Evolutionary conservation across 2,888 invertebrate species (phyloP), one percentile per base, ranked within the genome.

Genomic region (Bellardia pandia): DNA sequence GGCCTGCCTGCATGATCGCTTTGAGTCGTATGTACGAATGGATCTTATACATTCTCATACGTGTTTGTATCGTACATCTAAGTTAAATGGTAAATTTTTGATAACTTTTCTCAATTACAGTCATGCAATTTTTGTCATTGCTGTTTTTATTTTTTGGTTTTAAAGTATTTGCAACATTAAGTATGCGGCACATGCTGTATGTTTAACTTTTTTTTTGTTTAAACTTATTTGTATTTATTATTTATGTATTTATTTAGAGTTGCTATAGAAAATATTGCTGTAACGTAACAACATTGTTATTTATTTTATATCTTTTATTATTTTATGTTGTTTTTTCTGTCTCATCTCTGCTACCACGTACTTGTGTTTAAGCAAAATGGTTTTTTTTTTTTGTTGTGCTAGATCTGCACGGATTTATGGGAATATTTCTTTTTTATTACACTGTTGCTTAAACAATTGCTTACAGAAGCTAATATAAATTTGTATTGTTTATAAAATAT

Each of bases 171-270:
- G 2, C 23, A 14, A 5, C 23, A 68, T 62, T 82, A 64, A 85
- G 66, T 85, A 85, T 87, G 85, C 81, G 58, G 87, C 87, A 87
- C 87, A 87, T 87, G 87, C 80, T 78, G 78, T 72, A 75, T 84
- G 64, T 79, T 40, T 23, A 23, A 23, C 23, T 78, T 84, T 56
- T 71, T 69, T 78, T 71, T 53, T 77, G 30, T 71, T 30, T 42
- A 72, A 48, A 72, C 7, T 82, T 48, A 64, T 77, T 56, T 51
- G 23, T 78, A 40, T 69, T 69, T 69, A 51, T 69, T 62, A 37
- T 37, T 37, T 45, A 45, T 45, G 45, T 62, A 23, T 78, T 76
- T 71, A 64, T 53, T 69, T 53, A 69, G 48, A 75, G 56, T 85
- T 69, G 62, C 45, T 82, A 68, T 72, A 77, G 72, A 72, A 84